phyloP scores from a whole-genome alignment of 1,140 invertebrate species.

The Pogonomyrmex barbatus region DNA sequence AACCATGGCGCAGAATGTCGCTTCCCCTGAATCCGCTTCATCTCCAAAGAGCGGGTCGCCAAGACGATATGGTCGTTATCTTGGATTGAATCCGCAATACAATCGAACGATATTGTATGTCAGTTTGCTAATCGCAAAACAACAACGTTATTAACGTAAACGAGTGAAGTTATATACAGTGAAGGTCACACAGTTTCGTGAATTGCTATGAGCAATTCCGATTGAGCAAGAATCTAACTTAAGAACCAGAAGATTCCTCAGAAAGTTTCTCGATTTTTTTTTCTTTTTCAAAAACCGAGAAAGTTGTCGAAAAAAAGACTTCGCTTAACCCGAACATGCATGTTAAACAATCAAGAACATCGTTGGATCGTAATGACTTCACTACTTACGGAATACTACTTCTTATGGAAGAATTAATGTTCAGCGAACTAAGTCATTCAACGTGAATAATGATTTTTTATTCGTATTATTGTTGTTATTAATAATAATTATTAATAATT shows the following conservation, averaged over 20 bases:
- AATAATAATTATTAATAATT: constrained; percentile 86
- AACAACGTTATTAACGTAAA: constrained; percentile 65
- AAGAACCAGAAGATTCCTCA: neutral
- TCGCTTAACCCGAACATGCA: constrained; percentile 63
- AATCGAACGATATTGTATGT: constrained; percentile 65
- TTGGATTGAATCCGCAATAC: constrained; percentile 87
- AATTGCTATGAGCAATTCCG: constrained; percentile 67
- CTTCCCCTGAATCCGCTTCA: constrained; percentile 83
- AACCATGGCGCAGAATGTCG: constrained; percentile 93
- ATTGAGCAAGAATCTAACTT: constrained; percentile 12
- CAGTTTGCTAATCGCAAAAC: constrained; percentile 30
- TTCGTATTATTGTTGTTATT: constrained; percentile 86
- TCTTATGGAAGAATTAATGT: constrained; percentile 67
- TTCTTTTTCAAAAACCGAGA: constrained; percentile 17
- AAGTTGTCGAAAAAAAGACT: constrained; percentile 61
- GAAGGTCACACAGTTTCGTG: constrained; percentile 65
- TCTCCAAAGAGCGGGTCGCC: constrained; percentile 80
- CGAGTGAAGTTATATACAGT: constrained; percentile 50
- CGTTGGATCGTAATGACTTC: constrained; percentile 55
- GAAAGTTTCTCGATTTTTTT: constrained; percentile 46
- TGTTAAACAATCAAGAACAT: constrained; percentile 60
- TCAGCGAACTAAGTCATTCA: constrained; percentile 81
- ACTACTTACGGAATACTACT: constrained; percentile 43
- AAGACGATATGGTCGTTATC: constrained; percentile 89
- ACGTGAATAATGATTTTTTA: constrained; percentile 85